Percentiles rank a stretch among this genome's conserved stretches.
Evolutionary conservation across 2,888 invertebrate genomes (phyloP).

Genomic region (Erpobdella octoculata): DNA sequence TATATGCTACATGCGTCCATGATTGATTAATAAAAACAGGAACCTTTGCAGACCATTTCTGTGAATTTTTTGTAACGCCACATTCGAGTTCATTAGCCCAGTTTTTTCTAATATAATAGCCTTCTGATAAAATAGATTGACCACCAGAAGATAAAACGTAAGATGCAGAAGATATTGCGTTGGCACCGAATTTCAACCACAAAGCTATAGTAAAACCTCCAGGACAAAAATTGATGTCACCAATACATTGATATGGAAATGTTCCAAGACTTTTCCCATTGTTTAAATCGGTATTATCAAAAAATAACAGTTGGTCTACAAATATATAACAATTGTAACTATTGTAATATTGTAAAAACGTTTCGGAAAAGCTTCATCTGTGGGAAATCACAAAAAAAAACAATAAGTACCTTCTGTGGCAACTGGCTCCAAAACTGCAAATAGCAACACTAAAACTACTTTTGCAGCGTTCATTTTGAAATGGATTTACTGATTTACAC

Average conservation of each 20-base stretch:
- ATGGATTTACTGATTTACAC: too few relatives aligned
- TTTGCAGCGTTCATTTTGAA: too few relatives aligned
- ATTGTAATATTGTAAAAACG: too few relatives aligned
- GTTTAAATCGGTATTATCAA: constrained; percentile 6
- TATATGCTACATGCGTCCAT: constrained; percentile 40
- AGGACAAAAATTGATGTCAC: constrained; percentile 43
- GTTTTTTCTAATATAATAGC: constrained; percentile 43
- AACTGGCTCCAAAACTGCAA: too few relatives aligned
- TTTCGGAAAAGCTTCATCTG: too few relatives aligned
- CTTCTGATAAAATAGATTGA: constrained; percentile 42
- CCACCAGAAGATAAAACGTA: constrained; percentile 45
- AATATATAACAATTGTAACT: too few relatives aligned
- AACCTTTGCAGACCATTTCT: constrained; percentile 40
- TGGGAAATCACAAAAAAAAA: too few relatives aligned
- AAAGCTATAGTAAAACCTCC: constrained; percentile 43
- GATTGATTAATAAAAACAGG: constrained; percentile 36
- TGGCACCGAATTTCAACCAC: constrained; percentile 39
- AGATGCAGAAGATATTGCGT: constrained; percentile 34
- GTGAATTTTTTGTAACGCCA: constrained; percentile 40
- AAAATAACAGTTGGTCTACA: neutral
- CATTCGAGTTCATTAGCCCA: constrained; percentile 45
- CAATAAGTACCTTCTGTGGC: too few relatives aligned
- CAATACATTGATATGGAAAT: constrained; percentile 47
- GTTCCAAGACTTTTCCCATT: constrained; percentile 38
- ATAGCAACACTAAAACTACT: too few relatives aligned